phyloP scores from a whole-genome alignment of 1,140 invertebrate species.

The Aphaenogaster rudis region DNA sequence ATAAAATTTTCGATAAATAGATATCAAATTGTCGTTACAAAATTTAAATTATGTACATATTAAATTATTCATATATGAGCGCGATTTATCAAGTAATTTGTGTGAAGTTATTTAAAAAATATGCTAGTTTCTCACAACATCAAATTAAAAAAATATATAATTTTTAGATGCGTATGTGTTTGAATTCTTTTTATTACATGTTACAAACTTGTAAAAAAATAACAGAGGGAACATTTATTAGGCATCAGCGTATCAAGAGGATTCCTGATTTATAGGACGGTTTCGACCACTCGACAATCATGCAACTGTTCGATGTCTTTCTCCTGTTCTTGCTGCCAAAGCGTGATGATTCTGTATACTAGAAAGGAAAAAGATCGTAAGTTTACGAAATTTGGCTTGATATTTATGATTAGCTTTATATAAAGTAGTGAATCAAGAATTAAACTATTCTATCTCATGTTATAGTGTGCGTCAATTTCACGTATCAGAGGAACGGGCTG shows the following conservation, averaged over 20 bases:
- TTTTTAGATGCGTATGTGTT: neutral
- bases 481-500: slow-evolving; percentile 76
- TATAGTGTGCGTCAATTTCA: slow-evolving; percentile 82
- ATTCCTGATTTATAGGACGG: slow-evolving; percentile 68
- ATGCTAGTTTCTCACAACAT: neutral
- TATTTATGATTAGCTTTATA: neutral
- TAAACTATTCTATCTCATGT: neutral
- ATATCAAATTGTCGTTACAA: too few relatives aligned
- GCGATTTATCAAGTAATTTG: neutral
- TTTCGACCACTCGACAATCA: slow-evolving; percentile 64
- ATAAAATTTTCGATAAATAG: too few relatives aligned
- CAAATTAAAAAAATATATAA: neutral
- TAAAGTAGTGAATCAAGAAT: neutral
- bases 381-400: slow-evolving; percentile 42
- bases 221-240: slow-evolving; percentile 17
- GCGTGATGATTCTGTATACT: slow-evolving; percentile 74
- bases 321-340: slow-evolving; percentile 78
- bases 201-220: neutral
- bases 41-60: too few relatives aligned
- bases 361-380: slow-evolving; percentile 73
- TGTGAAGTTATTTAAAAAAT: neutral
- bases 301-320: slow-evolving; percentile 69
- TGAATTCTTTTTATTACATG: neutral
- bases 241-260: slow-evolving; percentile 34
- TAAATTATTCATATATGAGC: too few relatives aligned